phyloP scores from a whole-genome alignment of 2,113 vertebrate genomes.

The Ctenomys sociabilis region DNA sequence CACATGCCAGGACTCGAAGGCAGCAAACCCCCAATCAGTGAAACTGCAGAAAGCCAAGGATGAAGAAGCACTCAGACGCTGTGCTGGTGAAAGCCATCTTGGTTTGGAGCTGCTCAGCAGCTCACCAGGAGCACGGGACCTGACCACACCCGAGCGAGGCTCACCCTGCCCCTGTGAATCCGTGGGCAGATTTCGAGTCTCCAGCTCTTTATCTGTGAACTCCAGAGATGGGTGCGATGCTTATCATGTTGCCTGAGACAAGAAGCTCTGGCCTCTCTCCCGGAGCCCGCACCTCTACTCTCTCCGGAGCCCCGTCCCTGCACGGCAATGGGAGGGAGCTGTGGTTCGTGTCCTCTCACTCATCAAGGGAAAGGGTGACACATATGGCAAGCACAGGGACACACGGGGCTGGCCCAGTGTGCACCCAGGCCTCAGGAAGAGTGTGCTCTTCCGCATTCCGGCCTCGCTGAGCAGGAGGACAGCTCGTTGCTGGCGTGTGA shows the following conservation, averaged over 20 bases:
- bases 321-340: too few relatives aligned
- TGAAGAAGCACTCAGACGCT: not conserved
- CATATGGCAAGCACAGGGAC: too few relatives aligned
- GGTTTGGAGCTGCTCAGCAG: not conserved
- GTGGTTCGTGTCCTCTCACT: not conserved
- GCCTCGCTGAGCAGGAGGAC: not conserved
- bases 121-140: too few relatives aligned
- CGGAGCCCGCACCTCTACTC: not conserved
- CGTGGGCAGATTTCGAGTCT: not conserved
- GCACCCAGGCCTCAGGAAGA: too few relatives aligned
- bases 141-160: too few relatives aligned
- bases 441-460: not conserved
- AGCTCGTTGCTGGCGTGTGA: not conserved
- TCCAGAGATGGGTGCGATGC: not conserved
- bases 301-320: not conserved
- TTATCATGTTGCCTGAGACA: too few relatives aligned
- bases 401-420: too few relatives aligned
- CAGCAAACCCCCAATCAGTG: not conserved
- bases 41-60: not conserved
- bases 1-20: not conserved
- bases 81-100: not conserved
- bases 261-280: not conserved
- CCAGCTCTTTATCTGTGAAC: not conserved
- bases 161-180: not conserved
- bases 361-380: too few relatives aligned